Evolutionary conservation across 1,140 invertebrate genomes (phyloP).

Genomic region (Orussus abietinus): DNA sequence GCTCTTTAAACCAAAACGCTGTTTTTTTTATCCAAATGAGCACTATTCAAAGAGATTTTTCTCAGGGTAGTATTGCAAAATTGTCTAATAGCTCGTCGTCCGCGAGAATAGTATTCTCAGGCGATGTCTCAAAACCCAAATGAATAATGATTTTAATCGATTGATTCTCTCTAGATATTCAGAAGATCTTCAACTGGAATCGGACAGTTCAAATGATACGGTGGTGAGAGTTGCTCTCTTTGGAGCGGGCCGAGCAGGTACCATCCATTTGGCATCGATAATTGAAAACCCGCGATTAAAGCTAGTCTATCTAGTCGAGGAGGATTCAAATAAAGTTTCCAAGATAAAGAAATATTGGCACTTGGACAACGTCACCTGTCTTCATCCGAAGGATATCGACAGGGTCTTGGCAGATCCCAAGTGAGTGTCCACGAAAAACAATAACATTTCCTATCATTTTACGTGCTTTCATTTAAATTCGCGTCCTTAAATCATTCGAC

Average conservation of each 20-base stretch:
- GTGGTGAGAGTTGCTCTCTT: slow-evolving; percentile 53
- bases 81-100: slow-evolving; percentile 8
- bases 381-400: slow-evolving; percentile 54
- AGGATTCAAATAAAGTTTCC: slow-evolving; percentile 47
- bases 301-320: slow-evolving; percentile 62
- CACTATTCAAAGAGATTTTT: slow-evolving; percentile 4
- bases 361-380: slow-evolving; percentile 48
- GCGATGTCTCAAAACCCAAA: not conserved
- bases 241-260: slow-evolving; percentile 58
- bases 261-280: slow-evolving; percentile 61
- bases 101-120: not conserved
- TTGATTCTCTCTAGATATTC: slow-evolving; percentile 25
- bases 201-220: slow-evolving; percentile 11
- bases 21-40: slow-evolving; percentile 12
- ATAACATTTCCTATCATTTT: not conserved
- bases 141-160: not conserved
- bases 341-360: slow-evolving; percentile 55
- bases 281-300: slow-evolving; percentile 54
- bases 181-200: slow-evolving; percentile 21
- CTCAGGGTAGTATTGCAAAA: slow-evolving; percentile 5
- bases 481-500: too few species aligned
- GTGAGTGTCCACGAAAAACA: slow-evolving; percentile 52
- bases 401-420: slow-evolving; percentile 56
- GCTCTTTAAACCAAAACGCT: too few species aligned
- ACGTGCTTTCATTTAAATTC: not conserved